These are phyloP conservation scores for Apamea anceps DNA, from an alignment of 2,888 invertebrate species.

Conservation along the genomic window DNA sequence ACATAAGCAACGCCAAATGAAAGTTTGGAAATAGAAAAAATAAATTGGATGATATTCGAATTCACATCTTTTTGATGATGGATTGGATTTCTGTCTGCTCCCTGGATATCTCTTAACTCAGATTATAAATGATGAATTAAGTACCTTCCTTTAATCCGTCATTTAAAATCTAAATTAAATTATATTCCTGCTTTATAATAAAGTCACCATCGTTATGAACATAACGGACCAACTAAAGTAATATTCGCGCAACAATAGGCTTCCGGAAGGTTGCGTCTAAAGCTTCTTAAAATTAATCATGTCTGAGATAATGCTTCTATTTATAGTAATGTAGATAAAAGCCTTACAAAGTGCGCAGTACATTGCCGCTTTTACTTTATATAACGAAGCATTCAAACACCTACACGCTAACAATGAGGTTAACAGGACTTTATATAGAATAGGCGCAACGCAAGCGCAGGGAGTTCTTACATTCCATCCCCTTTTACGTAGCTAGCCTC, in stretches of 20 bases:
- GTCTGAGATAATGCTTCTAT: constrained; percentile 59
- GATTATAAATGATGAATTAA: neutral
- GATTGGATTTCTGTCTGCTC: neutral
- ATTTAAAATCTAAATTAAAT: constrained; percentile 25
- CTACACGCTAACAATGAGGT: constrained; percentile 59
- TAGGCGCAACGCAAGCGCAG: constrained; percentile 41
- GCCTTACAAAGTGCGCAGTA: constrained; percentile 61
- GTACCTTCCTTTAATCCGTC: neutral
- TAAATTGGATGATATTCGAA: neutral
- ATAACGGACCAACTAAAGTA: constrained; percentile 52
- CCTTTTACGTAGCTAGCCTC: constrained; percentile 69
- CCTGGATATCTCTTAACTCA: neutral
- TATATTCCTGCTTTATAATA: constrained; percentile 28
- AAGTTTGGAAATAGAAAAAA: no score
- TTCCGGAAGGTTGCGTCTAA: constrained; percentile 54
- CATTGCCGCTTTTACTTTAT: constrained; percentile 55
- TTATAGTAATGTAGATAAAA: constrained; percentile 65
- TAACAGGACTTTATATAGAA: constrained; percentile 53
- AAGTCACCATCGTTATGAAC: constrained; percentile 29
- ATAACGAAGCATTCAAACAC: constrained; percentile 67
- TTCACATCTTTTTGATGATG: neutral
- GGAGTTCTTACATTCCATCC: constrained; percentile 69
- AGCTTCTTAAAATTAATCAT: constrained; percentile 64
- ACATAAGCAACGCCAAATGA: neutral
- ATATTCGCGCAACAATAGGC: constrained; percentile 59